Base-by-base conservation (phyloP, 2,888 invertebrate species). In the Catotricha subobsoleta region DNA sequence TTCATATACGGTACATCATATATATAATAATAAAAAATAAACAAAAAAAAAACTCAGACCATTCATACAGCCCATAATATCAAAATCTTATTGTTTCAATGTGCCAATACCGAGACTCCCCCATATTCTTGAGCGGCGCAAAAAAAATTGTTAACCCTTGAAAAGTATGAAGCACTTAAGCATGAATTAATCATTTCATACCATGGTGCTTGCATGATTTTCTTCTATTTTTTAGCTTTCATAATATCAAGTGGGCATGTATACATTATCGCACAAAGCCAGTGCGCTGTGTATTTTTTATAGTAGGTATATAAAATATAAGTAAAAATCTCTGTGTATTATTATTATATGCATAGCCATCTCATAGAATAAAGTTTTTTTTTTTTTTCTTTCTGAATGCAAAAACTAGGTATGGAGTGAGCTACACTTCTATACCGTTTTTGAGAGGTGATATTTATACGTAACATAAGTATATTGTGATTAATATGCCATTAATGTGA, bases 181-280 rank as follows among this genome's bases (percentile, higher is more conserved):
- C 36, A 36, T 36, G 36, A 36, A 36, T 36, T 36, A 36, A 36
- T 36, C 36, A 36, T 36, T 36, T n/a, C n/a, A n/a, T n/a, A n/a
- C 15, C 34, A 34, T 19, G 23, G 5, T 36, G 19, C 25, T 23
- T 36, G 23, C 13, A 36, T 36, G 36, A n/a, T 23, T n/a, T 36
- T 36, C 13, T 23, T 36, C 23, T 4, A 13, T 15, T 21, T 36
- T 23, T 6, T 13, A 19, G 4, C 8, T 18, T 20, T 5, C 15
- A 13, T 30, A n/a, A 30, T 12, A 30, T 33, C 36, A 36, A 36
- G 36, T 36, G 36, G 36, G 19, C 23, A 36, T 13, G 36, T 23
- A 36, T 36, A n/a, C n/a, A n/a, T n/a, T n/a, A n/a, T n/a, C n/a
- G n/a, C n/a, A n/a, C n/a, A n/a, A n/a, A n/a, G n/a, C n/a, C n/a